A percentile compares a stretch with the other conserved stretches of the same genome.
phyloP scores from a whole-genome alignment of 2,888 invertebrate species.

The Microctonus aethiopoides region DNA sequence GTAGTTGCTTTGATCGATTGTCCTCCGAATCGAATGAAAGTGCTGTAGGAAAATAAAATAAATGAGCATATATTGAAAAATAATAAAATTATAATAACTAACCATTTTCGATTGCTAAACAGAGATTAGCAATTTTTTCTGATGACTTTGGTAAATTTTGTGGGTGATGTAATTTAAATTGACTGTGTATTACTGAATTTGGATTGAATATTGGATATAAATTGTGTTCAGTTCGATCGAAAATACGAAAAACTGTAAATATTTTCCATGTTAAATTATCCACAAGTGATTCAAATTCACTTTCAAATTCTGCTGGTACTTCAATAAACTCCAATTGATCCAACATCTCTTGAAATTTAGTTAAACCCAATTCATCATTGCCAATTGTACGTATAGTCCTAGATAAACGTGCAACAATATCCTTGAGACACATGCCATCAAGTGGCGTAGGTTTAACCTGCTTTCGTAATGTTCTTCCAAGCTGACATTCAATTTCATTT shows the following conservation, averaged over 20 bases:
- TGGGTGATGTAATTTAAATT: conserved; percentile 33
- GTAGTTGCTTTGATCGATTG: conserved; percentile 61
- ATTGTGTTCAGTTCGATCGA: conserved; percentile 53
- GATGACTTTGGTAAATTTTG: conserved; percentile 1
- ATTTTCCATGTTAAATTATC: conserved; percentile 58
- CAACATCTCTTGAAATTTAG: conserved; percentile 57
- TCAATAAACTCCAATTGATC: conserved; percentile 57
- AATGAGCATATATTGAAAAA: not conserved
- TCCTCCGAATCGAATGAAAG: conserved; percentile 5
- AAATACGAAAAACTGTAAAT: conserved; percentile 51
- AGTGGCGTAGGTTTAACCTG: conserved; percentile 61
- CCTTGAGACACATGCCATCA: conserved; percentile 60
- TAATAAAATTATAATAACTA: conserved; percentile 10
- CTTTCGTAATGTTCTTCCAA: conserved; percentile 57
- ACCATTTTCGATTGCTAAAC: conserved; percentile 57
- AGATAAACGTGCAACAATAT: conserved; percentile 58
- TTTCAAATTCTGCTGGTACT: conserved; percentile 47
- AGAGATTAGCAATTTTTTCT: conserved; percentile 49
- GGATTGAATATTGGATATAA: conserved; percentile 54
- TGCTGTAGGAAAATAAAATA: not conserved
- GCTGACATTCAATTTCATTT: conserved; percentile 52
- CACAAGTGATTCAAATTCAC: conserved; percentile 49
- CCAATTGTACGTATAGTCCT: conserved; percentile 49
- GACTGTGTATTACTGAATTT: conserved; percentile 37
- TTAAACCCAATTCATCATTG: conserved; percentile 60